Base-by-base conservation (phyloP, 2,888 invertebrate species). In the Cantharis flavilabris region DNA sequence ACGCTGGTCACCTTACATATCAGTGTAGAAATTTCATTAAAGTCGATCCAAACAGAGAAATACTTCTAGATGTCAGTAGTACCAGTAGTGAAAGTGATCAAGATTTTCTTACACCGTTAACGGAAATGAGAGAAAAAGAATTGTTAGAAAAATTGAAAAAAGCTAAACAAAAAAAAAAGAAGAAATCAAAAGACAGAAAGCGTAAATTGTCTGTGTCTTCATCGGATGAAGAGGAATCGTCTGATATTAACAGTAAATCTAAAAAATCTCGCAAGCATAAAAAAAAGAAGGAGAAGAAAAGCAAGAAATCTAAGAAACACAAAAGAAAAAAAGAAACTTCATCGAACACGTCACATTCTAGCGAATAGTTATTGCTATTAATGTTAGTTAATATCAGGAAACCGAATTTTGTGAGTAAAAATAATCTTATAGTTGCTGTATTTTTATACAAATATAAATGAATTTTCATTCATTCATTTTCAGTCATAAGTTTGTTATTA, bases 21-120 rank as follows among this genome's bases (percentile, higher is more conserved):
- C 98, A 98, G 87, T 98, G 98, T 86, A 91, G 98, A 83, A 98
- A 98, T 88, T 98, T 98, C 88, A 93, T 98, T 76, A 96, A 97
- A 91, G 93, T 97, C 26, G 97, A 98, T 86, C 97, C 98, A 0
- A 94, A 96, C 85, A 97, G 96, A 86, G 98, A 97, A 86, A 95
- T 96, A 83, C 94, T 98, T 2, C 88, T 98, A 75, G 98, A 98
- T 87, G 96, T 98, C 0, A 97, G 97, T 86, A 97, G 97, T 84
- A 98, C 98, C 4, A 97, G 97, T 84, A 97, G 97, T 78, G 97
- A 97, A 83, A 94, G 95, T 20, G 94, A 94, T 80, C 91, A 92
- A 65, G 95, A 97, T 81, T 96, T 96, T 86, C 90, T 94, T 2
- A 97, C 97, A 0, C 97, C 97, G 0, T 87, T 97, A 71, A 96